These are phyloP conservation scores for Nasonovia ribisnigri DNA, from an alignment of 2,888 invertebrate species.

Conservation along the genomic window DNA sequence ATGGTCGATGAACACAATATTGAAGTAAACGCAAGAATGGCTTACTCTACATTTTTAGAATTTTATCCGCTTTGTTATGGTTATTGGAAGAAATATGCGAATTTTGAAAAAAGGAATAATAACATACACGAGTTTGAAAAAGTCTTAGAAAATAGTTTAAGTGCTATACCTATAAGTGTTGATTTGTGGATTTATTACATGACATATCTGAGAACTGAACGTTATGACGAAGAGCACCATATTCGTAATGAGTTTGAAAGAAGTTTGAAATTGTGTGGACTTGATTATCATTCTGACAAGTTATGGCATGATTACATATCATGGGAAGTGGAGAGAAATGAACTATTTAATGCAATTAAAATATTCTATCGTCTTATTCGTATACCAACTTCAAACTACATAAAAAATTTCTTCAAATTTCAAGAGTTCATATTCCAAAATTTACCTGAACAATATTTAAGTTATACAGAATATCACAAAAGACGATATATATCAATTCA, in stretches of 20 bases:
- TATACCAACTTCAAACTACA: slow-evolving; percentile 88
- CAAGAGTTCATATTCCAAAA: slow-evolving; percentile 89
- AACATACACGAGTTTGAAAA: slow-evolving; percentile 90
- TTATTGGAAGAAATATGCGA: slow-evolving; percentile 99
- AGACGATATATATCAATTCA: not conserved
- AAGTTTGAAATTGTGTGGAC: slow-evolving; percentile 87
- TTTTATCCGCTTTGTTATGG: slow-evolving; percentile 94
- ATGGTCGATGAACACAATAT: slow-evolving; percentile 97
- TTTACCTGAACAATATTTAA: slow-evolving; percentile 74
- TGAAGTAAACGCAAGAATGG: slow-evolving; percentile 91
- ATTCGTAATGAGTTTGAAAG: slow-evolving; percentile 88
- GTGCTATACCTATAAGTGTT: slow-evolving; percentile 85
- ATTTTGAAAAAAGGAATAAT: slow-evolving; percentile 94
- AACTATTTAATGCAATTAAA: slow-evolving; percentile 82
- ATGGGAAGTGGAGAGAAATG: slow-evolving; percentile 94
- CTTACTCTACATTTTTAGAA: slow-evolving; percentile 93
- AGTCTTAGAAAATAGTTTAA: slow-evolving; percentile 94
- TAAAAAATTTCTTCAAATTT: slow-evolving; percentile 93
- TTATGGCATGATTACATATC: slow-evolving; percentile 96
- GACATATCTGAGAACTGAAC: slow-evolving; percentile 80
- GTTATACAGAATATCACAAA: not conserved
- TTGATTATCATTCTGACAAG: slow-evolving; percentile 92
- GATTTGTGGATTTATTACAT: slow-evolving; percentile 98
- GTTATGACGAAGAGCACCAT: slow-evolving; percentile 76
- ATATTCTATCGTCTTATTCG: slow-evolving; percentile 90